Evolutionary conservation across 2,888 invertebrate genomes (phyloP).

Genomic region (Prionchulus punctatus): DNA sequence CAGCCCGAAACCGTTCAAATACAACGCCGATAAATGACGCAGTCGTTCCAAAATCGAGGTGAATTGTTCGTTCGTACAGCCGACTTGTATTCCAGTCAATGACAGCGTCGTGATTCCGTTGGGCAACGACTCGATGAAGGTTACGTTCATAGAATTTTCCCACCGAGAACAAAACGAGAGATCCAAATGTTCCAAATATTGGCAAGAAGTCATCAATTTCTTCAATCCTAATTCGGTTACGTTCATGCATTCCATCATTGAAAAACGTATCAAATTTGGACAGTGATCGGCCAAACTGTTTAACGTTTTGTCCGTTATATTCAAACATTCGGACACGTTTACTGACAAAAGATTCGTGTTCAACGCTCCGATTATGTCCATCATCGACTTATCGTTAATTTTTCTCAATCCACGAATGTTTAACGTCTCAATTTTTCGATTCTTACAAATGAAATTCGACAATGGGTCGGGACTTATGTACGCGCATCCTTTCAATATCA

Average conservation of each 20-base stretch:
- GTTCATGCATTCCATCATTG: conserved; percentile 2
- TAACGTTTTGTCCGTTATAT: background rate
- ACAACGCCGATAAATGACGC: background rate
- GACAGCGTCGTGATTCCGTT: background rate
- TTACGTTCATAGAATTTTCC: background rate
- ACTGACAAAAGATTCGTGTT: background rate
- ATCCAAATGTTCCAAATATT: background rate
- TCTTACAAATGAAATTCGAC: background rate
- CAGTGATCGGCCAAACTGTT: background rate
- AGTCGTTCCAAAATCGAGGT: background rate
- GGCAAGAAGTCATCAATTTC: background rate
- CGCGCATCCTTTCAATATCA: background rate
- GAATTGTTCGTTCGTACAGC: background rate
- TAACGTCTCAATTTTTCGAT: background rate
- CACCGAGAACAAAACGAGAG: background rate
- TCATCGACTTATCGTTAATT: background rate
- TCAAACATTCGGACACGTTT: conserved; percentile 1
- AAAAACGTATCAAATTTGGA: background rate
- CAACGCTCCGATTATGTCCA: background rate
- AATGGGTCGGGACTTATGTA: background rate
- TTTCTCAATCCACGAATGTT: background rate
- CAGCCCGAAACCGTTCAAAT: background rate
- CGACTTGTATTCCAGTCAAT: background rate
- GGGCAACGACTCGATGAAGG: background rate
- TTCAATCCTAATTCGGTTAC: background rate